Evolutionary conservation across 2,113 vertebrate genomes (phyloP).

Genomic region (Ctenodactylus gundi): DNA sequence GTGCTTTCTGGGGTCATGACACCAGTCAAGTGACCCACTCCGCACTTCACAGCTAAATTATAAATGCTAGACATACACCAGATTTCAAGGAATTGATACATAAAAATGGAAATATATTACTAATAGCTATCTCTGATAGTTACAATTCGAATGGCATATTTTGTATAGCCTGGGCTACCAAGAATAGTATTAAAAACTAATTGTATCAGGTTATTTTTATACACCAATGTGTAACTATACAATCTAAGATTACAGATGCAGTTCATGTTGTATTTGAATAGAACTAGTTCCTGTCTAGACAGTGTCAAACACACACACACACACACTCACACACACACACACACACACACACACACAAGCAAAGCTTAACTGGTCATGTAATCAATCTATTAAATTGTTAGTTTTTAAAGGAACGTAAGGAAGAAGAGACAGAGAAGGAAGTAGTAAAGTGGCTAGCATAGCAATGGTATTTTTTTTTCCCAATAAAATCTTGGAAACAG

Average conservation of each 20-base stretch:
- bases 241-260: background rate
- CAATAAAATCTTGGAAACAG: background rate
- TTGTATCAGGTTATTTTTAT: background rate
- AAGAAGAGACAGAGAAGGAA: background rate
- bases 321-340: no score
- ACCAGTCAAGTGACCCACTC: background rate
- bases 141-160: background rate
- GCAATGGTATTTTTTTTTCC: background rate
- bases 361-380: background rate
- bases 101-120: background rate
- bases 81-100: background rate
- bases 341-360: no score
- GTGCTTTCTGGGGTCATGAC: background rate
- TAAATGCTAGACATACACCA: background rate
- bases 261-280: background rate
- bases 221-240: background rate
- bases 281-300: background rate
- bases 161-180: background rate
- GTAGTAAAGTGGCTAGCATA: background rate
- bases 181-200: background rate
- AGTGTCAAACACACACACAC: background rate
- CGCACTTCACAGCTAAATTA: background rate
- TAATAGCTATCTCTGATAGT: background rate
- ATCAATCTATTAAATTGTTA: background rate
- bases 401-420: background rate